Evolutionary conservation across 1,140 invertebrate genomes (phyloP), one percentile per base, ranked within the genome.

Genomic region (Drosophila cardini): DNA sequence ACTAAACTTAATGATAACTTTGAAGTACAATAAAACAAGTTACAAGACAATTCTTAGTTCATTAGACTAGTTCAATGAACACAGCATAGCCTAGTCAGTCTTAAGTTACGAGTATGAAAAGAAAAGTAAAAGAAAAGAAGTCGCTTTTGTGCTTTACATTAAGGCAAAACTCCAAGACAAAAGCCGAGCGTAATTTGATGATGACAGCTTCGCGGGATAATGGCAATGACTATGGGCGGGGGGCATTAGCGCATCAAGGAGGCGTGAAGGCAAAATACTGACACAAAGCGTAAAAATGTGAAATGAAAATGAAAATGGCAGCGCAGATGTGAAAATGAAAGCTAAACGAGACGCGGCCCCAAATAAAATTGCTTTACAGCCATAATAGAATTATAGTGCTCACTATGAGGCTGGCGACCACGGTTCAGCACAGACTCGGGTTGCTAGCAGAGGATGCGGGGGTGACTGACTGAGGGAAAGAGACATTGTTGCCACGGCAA

Each of bases 341-440:
- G 81, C 52, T 73, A 73, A 81, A 69, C 69, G 79, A 76, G 50
- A 34, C 55, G 62, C 53, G 52, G 71, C 61, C 52, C 56, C 67
- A 72, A 71, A 77, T 77, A 76, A 80, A 83, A 83, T 87, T 79
- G 84, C 84, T 76, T 82, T 76, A 83, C 68, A 68, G 76, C 68
- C 79, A 83, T 86, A 87, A 86, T 86, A 76, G 79, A 83, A 86
- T 86, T 87, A 87, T 83, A 79, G 78, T 87, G 83, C 68, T 65
- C 61, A 82, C 82, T 81, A 67, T 56, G 57, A 52, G 21, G 65
- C 75, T 48, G 30, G 71, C 75, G 42, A 40, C 50, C 60, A 34
- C 43, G 50, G 42, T 36, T 16, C 32, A 61, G 6, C 21, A 55
- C 57, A 13, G 38, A 38, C 15, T 0, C 4, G 48, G 56, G 67